Base-by-base conservation (phyloP, 2,113 vertebrate genomes). In the Litocranius walleri region DNA sequence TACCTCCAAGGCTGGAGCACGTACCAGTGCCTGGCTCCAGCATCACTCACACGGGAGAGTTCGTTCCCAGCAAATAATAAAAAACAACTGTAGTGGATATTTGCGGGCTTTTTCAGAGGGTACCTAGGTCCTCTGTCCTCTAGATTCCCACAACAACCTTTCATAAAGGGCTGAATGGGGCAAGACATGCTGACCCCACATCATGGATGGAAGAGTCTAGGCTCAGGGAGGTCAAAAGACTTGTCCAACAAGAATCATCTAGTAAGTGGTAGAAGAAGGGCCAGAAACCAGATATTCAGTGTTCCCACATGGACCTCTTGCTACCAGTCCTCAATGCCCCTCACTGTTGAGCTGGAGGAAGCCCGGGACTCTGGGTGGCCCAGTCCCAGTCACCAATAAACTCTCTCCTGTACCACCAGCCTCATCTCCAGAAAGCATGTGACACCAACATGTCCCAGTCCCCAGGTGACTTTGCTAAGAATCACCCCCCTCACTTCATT, bases 31-130 rank as follows among this genome's bases (percentile, higher is more conserved):
- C 0, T 61, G 92, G 77, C 36, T 97, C 96, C 27, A 7, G 81
- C 83, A 25, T 33, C 43, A 50, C 33, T 94, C 52, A 64, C 54
- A 27, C 15, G 7, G 56, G 36, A 92, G 83, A 83, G 77, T 61
- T 57, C 29, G 33, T 97, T 90, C 95, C 90, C 90, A 93, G 27
- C 27, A 94, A 92, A 91, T 94, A 97, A 97, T 90, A 94, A 96
- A 78, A 93, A 97, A 88, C 95, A 97, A 86, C 77, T 94, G 67
- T 36, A n/a, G 90, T 12, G 45, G 50, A 43, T 40, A 62, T 25
- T 52, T 36, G 1, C 0, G 1, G 45, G 40, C 29, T 67, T 78
- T 86, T n/a, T 71, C 8, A 0, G 82, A 92, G 64, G 27, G 30
- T 10, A n/a, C 52, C 21, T 62, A 29, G 43, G 59, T 61, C 88